These are phyloP conservation scores for Enteromius argenteus DNA, from an alignment of 2,797 vertebrate genomes.

Conservation along the genomic window DNA sequence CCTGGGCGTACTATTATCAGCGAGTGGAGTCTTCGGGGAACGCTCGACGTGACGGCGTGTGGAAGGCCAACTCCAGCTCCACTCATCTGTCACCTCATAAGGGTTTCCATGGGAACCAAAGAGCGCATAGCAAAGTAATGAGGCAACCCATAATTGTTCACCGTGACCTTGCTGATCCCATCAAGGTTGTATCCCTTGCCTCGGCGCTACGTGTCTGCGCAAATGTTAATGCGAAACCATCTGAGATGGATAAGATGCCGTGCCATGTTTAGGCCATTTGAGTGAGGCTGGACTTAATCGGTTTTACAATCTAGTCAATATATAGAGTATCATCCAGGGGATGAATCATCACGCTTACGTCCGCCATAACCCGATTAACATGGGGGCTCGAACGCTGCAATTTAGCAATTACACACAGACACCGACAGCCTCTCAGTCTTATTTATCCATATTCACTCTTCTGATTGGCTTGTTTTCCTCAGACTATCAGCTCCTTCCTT, in stretches of 20 bases:
- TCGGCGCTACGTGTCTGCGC: constrained; percentile 44
- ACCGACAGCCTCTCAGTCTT: background rate
- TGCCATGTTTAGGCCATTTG: constrained; percentile 48
- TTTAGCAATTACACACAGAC: constrained; percentile 33
- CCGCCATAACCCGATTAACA: constrained; percentile 41
- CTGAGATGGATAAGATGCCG: constrained; percentile 49
- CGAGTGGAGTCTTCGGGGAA: constrained; percentile 50
- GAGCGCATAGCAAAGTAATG: constrained; percentile 71
- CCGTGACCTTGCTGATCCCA: constrained; percentile 73
- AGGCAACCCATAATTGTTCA: constrained; percentile 73
- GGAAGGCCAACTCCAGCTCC: constrained; percentile 70
- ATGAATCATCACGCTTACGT: constrained; percentile 37
- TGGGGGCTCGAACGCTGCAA: constrained; percentile 7
- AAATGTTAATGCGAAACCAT: constrained; percentile 60
- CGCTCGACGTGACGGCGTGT: constrained; percentile 60
- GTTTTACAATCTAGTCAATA: constrained; percentile 49
- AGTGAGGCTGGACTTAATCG: constrained; percentile 52
- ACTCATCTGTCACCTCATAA: constrained; percentile 76
- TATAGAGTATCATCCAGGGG: constrained; percentile 41
- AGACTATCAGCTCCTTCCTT: constrained; percentile 38
- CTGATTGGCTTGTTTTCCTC: constrained; percentile 30
- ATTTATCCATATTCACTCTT: constrained; percentile 4
- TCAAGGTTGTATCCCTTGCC: constrained; percentile 60
- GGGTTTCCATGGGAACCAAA: constrained; percentile 81
- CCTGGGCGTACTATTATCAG: constrained; percentile 66